These are phyloP conservation scores for Pituophis catenifer DNA, from an alignment of 2,113 vertebrate species.

Conservation along the genomic window DNA sequence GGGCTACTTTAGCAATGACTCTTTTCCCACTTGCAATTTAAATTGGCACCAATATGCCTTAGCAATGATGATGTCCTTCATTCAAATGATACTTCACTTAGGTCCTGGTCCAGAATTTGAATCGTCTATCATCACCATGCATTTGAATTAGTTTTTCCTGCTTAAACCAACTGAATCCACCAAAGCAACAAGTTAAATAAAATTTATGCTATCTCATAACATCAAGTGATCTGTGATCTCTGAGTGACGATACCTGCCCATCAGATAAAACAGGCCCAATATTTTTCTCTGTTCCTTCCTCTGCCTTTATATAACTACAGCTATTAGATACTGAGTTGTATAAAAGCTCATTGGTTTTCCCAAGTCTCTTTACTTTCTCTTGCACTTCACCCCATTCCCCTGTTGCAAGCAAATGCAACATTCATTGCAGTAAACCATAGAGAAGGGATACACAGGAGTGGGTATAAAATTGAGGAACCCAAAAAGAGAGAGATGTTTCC, in stretches of 20 bases:
- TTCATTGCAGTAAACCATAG: neutral
- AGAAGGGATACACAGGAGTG: neutral
- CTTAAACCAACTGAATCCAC: neutral
- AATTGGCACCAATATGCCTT: neutral
- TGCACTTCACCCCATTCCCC: neutral
- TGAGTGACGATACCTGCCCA: neutral
- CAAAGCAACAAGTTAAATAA: neutral
- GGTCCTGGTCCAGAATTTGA: neutral
- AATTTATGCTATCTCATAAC: neutral
- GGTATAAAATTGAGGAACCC: neutral
- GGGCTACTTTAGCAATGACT: accelerated
- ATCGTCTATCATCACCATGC: neutral
- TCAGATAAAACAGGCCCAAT: neutral
- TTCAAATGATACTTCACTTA: neutral
- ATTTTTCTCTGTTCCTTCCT: neutral
- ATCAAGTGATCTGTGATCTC: neutral
- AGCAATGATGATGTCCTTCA: neutral
- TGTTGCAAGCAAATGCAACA: neutral
- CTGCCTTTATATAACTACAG: neutral
- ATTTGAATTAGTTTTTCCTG: neutral
- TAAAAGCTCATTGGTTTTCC: neutral
- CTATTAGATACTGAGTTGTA: neutral
- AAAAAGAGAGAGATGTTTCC: neutral
- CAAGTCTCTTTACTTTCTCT: neutral
- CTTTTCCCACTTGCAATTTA: neutral